phyloP scores from a whole-genome alignment of 2,797 vertebrate species.

The Salmo trutta region DNA sequence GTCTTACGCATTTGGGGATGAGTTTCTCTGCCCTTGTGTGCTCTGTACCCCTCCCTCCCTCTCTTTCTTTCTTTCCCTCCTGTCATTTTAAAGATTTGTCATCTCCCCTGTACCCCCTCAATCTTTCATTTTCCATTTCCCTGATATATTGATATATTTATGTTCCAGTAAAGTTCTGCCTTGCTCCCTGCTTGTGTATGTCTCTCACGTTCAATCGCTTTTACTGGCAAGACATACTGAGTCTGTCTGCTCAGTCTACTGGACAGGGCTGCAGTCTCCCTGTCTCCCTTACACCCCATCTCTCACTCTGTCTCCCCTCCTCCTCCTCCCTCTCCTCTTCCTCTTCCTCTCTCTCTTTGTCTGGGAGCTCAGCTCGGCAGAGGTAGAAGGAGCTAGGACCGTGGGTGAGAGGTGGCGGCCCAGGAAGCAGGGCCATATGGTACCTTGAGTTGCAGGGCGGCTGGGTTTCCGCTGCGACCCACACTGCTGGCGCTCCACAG shows the following conservation, averaged over 20 bases:
- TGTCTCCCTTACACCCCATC: background rate
- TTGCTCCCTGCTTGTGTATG: slow-evolving; percentile 3
- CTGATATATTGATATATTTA: slow-evolving; percentile 8
- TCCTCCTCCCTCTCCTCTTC: background rate
- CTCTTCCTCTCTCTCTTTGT: background rate
- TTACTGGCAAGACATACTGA: slow-evolving; percentile 1
- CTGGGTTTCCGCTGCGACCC: background rate
- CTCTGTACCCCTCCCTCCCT: slow-evolving; percentile 16
- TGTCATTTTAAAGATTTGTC: slow-evolving; percentile 14
- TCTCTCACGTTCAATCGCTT: slow-evolving; percentile 18
- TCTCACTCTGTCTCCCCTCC: background rate
- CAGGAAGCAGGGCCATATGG: background rate
- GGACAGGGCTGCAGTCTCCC: background rate
- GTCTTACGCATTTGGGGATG: slow-evolving; percentile 56
- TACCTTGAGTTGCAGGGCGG: background rate
- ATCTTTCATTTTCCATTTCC: slow-evolving; percentile 14
- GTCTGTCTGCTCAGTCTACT: slow-evolving; percentile 7
- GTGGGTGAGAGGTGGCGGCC: background rate
- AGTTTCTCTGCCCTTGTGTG: slow-evolving; percentile 38
- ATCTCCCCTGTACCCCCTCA: background rate
- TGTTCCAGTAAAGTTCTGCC: background rate
- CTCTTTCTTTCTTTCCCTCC: background rate
- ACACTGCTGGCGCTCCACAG: background rate
- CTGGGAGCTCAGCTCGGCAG: background rate
- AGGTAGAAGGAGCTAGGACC: background rate